Percentiles rank a stretch among this genome's conserved stretches.
phyloP scores from a whole-genome alignment of 1,140 invertebrate genomes.

The Campodea augens region DNA sequence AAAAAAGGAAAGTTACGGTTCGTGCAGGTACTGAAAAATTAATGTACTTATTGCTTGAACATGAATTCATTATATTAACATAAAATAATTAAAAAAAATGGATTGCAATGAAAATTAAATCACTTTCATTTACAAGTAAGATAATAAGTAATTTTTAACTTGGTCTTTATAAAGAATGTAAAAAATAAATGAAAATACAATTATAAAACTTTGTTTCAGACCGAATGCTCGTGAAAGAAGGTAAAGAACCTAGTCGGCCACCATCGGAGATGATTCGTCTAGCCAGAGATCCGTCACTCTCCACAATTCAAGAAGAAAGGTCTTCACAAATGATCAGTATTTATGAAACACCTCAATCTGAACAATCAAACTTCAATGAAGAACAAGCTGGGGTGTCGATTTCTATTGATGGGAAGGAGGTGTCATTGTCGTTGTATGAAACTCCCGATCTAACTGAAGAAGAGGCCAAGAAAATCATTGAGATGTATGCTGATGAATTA shows the following conservation, averaged over 20 bases:
- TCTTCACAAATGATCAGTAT: slow-evolving; percentile 48
- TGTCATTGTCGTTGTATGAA: slow-evolving; percentile 74
- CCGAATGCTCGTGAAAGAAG: slow-evolving; percentile 13
- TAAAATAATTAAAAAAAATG: too few species aligned
- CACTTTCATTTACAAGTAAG: too few species aligned
- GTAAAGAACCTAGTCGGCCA: slow-evolving; percentile 9
- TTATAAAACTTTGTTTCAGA: slow-evolving; percentile 10
- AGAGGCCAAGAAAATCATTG: slow-evolving; percentile 72
- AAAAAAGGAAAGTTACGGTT: too few species aligned
- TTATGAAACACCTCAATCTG: slow-evolving; percentile 55
- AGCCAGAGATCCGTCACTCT: slow-evolving; percentile 55
- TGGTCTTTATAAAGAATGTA: background rate
- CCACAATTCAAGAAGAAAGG: slow-evolving; percentile 75
- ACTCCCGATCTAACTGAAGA: slow-evolving; percentile 79
- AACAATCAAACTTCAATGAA: slow-evolving; percentile 43
- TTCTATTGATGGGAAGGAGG: slow-evolving; percentile 76
- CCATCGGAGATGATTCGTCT: slow-evolving; percentile 26
- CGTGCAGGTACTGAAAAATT: too few species aligned
- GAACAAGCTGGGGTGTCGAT: slow-evolving; percentile 68
- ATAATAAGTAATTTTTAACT: too few species aligned
- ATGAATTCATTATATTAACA: too few species aligned
- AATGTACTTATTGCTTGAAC: too few species aligned
- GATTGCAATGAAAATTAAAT: too few species aligned
- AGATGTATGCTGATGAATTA: slow-evolving; percentile 82
- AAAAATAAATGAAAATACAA: background rate